Conservation (phyloP, 2,113 vertebrate genomes). For the Callocephalon fimbriatum region DNA sequence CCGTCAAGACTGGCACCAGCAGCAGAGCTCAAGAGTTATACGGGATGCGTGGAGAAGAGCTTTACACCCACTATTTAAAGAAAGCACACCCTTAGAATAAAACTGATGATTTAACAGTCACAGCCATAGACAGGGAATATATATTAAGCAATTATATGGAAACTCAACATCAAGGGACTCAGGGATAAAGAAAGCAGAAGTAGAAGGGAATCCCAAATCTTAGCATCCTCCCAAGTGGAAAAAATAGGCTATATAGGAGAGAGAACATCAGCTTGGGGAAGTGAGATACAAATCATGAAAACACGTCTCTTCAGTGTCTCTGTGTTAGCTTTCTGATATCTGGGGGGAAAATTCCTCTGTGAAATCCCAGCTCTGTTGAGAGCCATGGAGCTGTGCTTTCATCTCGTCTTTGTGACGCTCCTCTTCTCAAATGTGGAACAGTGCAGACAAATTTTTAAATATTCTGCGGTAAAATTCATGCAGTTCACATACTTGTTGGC, state of each 20-base stretch:
- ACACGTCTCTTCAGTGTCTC: background rate
- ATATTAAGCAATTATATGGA: background rate
- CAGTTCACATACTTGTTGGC: background rate
- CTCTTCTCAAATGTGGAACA: background rate
- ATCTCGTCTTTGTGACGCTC: background rate
- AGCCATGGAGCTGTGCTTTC: background rate
- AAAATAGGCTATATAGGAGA: background rate
- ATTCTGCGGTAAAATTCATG: background rate
- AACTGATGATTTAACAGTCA: background rate
- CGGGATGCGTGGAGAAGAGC: background rate
- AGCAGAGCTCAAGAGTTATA: background rate
- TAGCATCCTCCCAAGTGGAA: background rate
- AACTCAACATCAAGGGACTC: background rate
- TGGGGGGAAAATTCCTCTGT: background rate
- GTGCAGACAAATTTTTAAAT: background rate
- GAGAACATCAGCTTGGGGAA: background rate
- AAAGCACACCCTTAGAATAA: background rate
- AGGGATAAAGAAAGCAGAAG: background rate
- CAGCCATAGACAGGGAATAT: background rate
- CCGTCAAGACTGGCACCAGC: background rate
- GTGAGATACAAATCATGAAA: background rate
- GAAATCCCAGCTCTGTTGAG: background rate
- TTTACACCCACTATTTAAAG: background rate
- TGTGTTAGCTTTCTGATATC: background rate
- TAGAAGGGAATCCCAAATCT: background rate